phyloP scores from a whole-genome alignment of 2,888 invertebrate genomes.

The Apodemia zela region DNA sequence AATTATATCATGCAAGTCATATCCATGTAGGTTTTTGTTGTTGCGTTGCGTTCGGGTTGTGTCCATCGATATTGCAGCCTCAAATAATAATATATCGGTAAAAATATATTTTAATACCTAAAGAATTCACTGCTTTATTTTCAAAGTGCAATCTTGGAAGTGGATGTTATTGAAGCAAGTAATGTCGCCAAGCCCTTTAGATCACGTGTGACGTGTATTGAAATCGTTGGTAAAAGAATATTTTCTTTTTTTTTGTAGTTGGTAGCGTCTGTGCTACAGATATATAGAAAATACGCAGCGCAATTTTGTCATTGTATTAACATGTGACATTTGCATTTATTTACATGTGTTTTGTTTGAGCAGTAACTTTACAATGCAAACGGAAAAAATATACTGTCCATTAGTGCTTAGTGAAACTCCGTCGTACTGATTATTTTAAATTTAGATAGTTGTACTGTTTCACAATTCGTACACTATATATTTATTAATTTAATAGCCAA shows the following conservation, averaged over 20 bases:
- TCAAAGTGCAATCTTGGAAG: background rate
- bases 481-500: too few species aligned
- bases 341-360: background rate
- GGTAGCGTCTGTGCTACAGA: conserved; percentile 2
- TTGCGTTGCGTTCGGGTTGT: background rate
- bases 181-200: background rate
- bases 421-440: too few species aligned
- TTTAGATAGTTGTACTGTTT: too few species aligned
- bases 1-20: background rate
- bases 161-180: background rate
- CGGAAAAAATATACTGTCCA: background rate
- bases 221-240: background rate
- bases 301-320: background rate
- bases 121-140: background rate
- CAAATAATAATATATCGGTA: background rate
- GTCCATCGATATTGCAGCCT: background rate
- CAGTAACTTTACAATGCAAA: background rate
- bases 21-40: background rate
- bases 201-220: background rate
- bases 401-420: too few species aligned
- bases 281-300: background rate
- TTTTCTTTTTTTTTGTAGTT: background rate
- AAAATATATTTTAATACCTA: background rate
- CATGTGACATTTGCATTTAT: too few species aligned
- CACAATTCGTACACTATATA: too few species aligned